Evolutionary conservation across 1,140 invertebrate genomes (phyloP).

Genomic region (Lerema accius): DNA sequence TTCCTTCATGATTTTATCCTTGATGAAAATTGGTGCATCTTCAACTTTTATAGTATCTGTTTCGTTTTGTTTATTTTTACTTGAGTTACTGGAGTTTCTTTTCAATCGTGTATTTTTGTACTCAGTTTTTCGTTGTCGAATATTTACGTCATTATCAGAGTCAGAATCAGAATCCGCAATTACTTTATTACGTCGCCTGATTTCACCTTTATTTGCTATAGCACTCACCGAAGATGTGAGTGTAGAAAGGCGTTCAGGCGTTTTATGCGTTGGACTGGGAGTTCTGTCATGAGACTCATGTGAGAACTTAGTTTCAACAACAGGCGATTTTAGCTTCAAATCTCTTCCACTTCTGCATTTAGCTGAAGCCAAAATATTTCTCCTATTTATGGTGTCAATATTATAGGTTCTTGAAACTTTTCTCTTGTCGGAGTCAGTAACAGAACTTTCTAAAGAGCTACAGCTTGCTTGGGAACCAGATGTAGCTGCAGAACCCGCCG

Average conservation of each 20-base stretch:
- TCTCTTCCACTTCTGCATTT: conserved; percentile 91
- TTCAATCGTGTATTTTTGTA: conserved; percentile 75
- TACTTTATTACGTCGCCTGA: conserved; percentile 75
- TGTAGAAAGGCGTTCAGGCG: conserved; percentile 80
- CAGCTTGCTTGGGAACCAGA: conserved; percentile 87
- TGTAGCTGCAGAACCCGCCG: conserved; percentile 85
- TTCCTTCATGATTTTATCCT: conserved; percentile 63
- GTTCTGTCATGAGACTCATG: conserved; percentile 77
- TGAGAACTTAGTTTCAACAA: conserved; percentile 86
- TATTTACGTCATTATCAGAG: conserved; percentile 70
- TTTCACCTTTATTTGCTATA: conserved; percentile 79
- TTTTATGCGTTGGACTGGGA: conserved; percentile 69
- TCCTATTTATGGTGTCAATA: conserved; percentile 92
- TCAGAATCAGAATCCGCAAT: conserved; percentile 80
- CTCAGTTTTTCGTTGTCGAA: conserved; percentile 72
- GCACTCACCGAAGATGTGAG: conserved; percentile 76
- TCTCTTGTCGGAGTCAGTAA: conserved; percentile 82
- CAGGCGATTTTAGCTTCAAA: conserved; percentile 85
- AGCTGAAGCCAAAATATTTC: conserved; percentile 93
- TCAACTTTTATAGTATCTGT: conserved; percentile 55
- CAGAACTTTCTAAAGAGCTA: conserved; percentile 85
- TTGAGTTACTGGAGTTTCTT: conserved; percentile 68
- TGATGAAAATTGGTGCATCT: conserved; percentile 54
- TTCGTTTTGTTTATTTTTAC: conserved; percentile 68
- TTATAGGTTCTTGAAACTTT: conserved; percentile 89